Evolutionary conservation across 2,113 vertebrate genomes (phyloP), one percentile per base, ranked within the genome.

Genomic region (Phycodurus eques): DNA sequence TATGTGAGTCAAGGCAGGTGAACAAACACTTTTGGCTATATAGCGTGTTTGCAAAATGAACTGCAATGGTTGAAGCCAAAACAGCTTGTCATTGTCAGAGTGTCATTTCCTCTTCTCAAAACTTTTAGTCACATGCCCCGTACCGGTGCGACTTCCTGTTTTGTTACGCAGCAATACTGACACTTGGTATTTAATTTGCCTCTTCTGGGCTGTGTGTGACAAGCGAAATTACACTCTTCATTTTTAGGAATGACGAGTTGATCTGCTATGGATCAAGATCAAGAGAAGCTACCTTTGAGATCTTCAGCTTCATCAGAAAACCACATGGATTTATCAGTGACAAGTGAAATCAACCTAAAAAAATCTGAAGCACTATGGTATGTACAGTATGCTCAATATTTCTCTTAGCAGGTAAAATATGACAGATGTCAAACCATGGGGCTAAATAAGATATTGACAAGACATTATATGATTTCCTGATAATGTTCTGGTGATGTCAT

Each of bases 191-290:
- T 85, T 82, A 80, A 78, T 79, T 76, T 57, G 60, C 39, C 69
- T 33, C 67, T 53, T 71, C 73, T 27, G 56, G 64, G 17, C 22
- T 56, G 60, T 46, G 3, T 14, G 35, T 33, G 31, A 61, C 31
- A 59, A 64, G 46, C 76, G 46, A 20, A 35, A 63, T 73, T 14
- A 57, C 1, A 5, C 2, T 39, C 12, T 27, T 63, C 53, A 39
- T 19, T 8, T 31, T 46, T 7, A 42, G 33, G 64, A 27, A 57
- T 68, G 47, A 72, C 68, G 60, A 78, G 60, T 46, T 4, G 20
- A 46, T 51, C 75, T 0, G 51, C 20, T 69, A 92, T 92, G 92
- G 91, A 93, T 64, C 87, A 76, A 78, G 86, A 84, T 64, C 87
- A 76, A 78, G 86, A 84, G 15, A 71, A 87, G 46, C 31, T 85